Evolutionary conservation across 2,888 invertebrate genomes (phyloP).

Genomic region (Bursaphelenchus okinawaensis): DNA sequence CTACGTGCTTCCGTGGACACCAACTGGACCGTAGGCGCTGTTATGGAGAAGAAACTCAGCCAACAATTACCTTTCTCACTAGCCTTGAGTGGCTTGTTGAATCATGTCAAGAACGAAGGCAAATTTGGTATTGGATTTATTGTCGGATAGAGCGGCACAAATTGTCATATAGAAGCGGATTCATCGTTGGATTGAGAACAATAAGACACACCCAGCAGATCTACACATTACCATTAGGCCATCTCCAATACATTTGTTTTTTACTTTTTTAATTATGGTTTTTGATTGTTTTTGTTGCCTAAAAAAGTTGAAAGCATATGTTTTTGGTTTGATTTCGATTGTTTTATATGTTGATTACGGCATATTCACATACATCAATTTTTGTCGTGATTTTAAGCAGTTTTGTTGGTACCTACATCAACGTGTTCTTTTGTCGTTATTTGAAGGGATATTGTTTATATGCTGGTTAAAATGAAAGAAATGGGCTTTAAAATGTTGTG

Average conservation of each 20-base stretch:
- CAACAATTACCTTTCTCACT: slow-evolving; percentile 76
- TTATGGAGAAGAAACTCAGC: slow-evolving; percentile 36
- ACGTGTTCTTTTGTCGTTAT: too few species aligned
- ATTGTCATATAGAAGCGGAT: too few species aligned
- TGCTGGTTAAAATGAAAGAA: too few species aligned
- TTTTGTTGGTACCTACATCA: too few species aligned
- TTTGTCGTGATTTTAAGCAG: too few species aligned
- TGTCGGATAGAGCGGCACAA: too few species aligned
- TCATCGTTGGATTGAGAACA: too few species aligned
- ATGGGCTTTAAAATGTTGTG: too few species aligned
- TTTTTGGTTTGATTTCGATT: neutral
- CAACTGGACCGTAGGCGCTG: slow-evolving; percentile 76
- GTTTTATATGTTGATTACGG: too few species aligned
- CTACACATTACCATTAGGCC: neutral
- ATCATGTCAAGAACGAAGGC: slow-evolving; percentile 85
- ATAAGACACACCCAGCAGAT: neutral
- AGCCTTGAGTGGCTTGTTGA: slow-evolving; percentile 78
- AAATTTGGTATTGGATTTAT: slow-evolving; percentile 87
- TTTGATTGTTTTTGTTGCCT: slow-evolving; percentile 5
- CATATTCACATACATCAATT: too few species aligned
- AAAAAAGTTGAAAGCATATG: neutral
- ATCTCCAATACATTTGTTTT: neutral
- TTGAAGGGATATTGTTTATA: too few species aligned
- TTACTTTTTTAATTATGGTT: neutral
- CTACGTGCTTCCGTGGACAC: slow-evolving; percentile 76